Percentiles rank a stretch among this genome's conserved stretches.
phyloP scores from a whole-genome alignment of 1,140 invertebrate genomes.

The Druon quercuslanigerum region DNA sequence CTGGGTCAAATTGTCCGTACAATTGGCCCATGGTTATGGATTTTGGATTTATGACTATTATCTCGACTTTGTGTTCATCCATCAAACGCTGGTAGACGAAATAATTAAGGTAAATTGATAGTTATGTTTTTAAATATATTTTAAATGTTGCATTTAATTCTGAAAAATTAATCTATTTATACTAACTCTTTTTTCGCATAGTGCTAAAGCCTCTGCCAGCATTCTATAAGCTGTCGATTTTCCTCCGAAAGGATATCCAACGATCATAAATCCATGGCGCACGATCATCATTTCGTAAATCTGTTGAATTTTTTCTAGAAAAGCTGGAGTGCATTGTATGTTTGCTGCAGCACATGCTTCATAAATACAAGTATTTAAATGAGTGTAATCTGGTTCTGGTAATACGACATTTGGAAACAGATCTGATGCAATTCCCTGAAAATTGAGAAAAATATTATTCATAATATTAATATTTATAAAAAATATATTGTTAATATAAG shows the following conservation, averaged over 20 bases:
- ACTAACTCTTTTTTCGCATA: constrained; percentile 87
- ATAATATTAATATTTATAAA: too few species aligned
- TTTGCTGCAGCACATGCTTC: constrained; percentile 85
- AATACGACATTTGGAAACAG: constrained; percentile 89
- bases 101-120: too few species aligned
- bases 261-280: constrained; percentile 91
- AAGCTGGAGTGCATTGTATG: constrained; percentile 88
- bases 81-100: constrained; percentile 78
- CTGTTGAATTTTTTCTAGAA: constrained; percentile 93
- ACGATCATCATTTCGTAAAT: constrained; percentile 98
- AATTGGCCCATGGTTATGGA: constrained; percentile 96
- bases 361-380: constrained; percentile 76
- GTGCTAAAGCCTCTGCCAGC: constrained; percentile 85
- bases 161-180: background rate
- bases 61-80: constrained; percentile 92
- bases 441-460: constrained; percentile 43
- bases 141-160: background rate
- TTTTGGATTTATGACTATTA: constrained; percentile 96
- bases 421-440: constrained; percentile 92
- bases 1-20: constrained; percentile 95
- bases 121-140: too few species aligned
- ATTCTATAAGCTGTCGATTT: constrained; percentile 88
- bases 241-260: constrained; percentile 93
- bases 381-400: constrained; percentile 82
- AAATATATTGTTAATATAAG: too few species aligned